Evolutionary conservation across 2,113 vertebrate species (phyloP), one percentile per base, ranked within the genome.

Genomic region (Aythya baeri): DNA sequence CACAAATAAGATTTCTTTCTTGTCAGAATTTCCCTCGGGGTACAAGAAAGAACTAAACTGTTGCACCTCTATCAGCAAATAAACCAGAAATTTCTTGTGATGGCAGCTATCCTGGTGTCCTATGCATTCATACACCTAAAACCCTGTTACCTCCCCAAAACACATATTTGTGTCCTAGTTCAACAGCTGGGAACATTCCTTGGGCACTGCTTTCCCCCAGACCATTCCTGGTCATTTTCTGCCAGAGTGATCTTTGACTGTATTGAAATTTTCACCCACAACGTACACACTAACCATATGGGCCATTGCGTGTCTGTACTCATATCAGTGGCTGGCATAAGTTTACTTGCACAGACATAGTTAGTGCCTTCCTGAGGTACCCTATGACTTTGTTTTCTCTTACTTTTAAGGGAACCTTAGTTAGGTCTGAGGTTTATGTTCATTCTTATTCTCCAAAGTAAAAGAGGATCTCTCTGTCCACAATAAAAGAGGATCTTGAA

Each of bases 291-390:
- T 36, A 44, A 76, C 16, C 62, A 13, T 52, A 76, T 16, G 54
- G 49, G n/a, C 5, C 9, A 18, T 4, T 0, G 0, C 7, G 59
- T 0, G 0, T 11, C 1, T 1, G 9, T 20, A 38, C 12, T 49
- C 72, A 65, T 8, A 8, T 4, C 15, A 54, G 5, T 54, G 21
- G 7, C 13, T 31, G 29, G 5, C 11, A 13, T 26, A 66, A 71
- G 8, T 41, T 63, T 49, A 31, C 36, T 62, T 59, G 11, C 17
- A 31, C 6, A 54, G 66, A 54, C 11, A 71, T 27, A 86, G 26
- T 4, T n/a, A 26, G 43, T 20, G 54, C 58, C 15, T 70, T 52
- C 20, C 31, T 65, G 29, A 86, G 9, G 14, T 49, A 3, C 5
- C 7, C 55, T 49, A 38, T 7, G 77, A 21, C 18, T 34, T 15